Evolutionary conservation across 2,888 invertebrate genomes (phyloP).

Genomic region (Aleiodes testaceus): DNA sequence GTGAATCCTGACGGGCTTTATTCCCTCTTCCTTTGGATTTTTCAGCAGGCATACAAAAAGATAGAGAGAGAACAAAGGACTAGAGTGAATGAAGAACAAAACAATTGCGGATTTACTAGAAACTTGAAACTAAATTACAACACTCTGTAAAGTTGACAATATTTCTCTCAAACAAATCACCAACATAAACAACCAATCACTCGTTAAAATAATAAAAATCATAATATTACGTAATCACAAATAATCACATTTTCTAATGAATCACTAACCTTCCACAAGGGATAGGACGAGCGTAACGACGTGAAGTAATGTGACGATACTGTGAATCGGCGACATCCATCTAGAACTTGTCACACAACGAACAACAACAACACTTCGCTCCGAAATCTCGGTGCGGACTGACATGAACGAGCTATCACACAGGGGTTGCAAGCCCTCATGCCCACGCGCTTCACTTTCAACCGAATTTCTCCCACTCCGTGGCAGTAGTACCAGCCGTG

Average conservation of each 20-base stretch:
- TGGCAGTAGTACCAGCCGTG: constrained; percentile 18
- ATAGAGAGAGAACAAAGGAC: too few species aligned
- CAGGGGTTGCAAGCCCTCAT: constrained; percentile 27
- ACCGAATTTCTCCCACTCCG: constrained; percentile 35
- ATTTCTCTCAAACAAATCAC: too few species aligned
- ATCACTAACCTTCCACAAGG: constrained; percentile 67
- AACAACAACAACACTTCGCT: constrained; percentile 65
- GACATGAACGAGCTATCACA: constrained; percentile 47
- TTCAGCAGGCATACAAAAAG: too few species aligned
- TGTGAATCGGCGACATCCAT: constrained; percentile 71
- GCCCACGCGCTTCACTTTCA: constrained; percentile 39
- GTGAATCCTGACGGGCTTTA: too few species aligned
- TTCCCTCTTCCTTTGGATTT: too few species aligned
- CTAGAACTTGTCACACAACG: constrained; percentile 68
- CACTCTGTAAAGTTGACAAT: too few species aligned
- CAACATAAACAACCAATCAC: too few species aligned
- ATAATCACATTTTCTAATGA: neutral
- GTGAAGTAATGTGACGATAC: constrained; percentile 62
- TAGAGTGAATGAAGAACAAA: too few species aligned
- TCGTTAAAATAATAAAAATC: too few species aligned
- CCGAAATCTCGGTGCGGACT: constrained; percentile 70
- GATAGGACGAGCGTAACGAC: constrained; percentile 60
- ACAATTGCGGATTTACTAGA: neutral
- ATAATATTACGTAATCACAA: too few species aligned
- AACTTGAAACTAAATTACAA: neutral